Base-by-base conservation (phyloP, 2,888 invertebrate species). In the Melipona beecheii region DNA sequence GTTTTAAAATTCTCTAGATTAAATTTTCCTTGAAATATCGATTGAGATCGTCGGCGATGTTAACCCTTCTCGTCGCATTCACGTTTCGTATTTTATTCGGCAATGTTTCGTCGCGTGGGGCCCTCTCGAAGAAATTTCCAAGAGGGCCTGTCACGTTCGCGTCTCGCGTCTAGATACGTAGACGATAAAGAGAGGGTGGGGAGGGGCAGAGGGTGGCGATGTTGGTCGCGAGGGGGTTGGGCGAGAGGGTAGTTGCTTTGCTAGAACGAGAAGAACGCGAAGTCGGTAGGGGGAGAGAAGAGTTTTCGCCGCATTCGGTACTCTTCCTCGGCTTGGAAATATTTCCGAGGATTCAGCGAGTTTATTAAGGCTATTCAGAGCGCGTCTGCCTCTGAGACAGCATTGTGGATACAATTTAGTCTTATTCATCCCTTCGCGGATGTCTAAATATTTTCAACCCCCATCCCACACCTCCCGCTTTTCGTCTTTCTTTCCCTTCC, bases 401-500 rank as follows among this genome's bases (percentile, higher is more conserved):
- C 95, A 95, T 95, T 95, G 95, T 95, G 95, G 95, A 95, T 95
- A 95, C 95, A 96, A 95, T 95, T 95, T 95, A 95, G 95, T 95
- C 95, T 95, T 95, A 95, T 95, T 96, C 95, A 96, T 95, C 92
- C 91, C 92, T 91, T 89, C 89, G 91, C 90, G 91, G 92, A 93
- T 92, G 92, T 94, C 93, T 93, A 93, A 94, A 94, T 94, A 94
- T 94, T 93, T 94, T 93, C 92, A 92, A 93, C 92, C 92, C 91
- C 84, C 85, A 82, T 87, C 80, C 83, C 81, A 74, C 71, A 43
- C 84, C 72, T 73, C 68, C 73, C 17, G 9, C 43, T 43, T 43
- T 43, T 65, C 80, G 69, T 73, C 84, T 81, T 84, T 73, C 84
- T 62, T 71, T 78, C 69, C 71, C 74, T 78, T 75, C 65, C 56